Evolutionary conservation across 2,113 vertebrate species (phyloP).

Genomic region (Osmerus mordax): DNA sequence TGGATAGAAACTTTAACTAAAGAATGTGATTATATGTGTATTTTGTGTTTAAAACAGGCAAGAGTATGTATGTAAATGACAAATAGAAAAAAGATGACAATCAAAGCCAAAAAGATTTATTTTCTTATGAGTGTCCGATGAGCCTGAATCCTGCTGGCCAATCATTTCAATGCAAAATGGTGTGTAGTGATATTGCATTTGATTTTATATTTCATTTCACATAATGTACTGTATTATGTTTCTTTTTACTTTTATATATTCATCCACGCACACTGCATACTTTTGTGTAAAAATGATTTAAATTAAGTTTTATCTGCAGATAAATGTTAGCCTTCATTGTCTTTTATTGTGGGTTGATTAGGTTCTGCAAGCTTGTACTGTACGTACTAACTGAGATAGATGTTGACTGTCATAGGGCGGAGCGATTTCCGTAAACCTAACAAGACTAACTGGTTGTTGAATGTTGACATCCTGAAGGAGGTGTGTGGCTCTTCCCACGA

Average conservation of each 20-base stretch:
- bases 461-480: slow-evolving; percentile 25
- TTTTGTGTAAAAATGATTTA: background rate
- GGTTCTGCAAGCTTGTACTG: slow-evolving; percentile 40
- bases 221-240: slow-evolving; percentile 12
- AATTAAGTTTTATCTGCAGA: background rate
- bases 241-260: slow-evolving; percentile 4
- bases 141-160: slow-evolving; percentile 72
- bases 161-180: slow-evolving; percentile 50
- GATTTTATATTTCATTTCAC: slow-evolving; percentile 11
- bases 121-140: slow-evolving; percentile 67
- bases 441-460: background rate
- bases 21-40: slow-evolving; percentile 59
- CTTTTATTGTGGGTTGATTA: slow-evolving; percentile 43
- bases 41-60: slow-evolving; percentile 45
- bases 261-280: background rate
- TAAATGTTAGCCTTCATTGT: background rate
- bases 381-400: slow-evolving; percentile 26
- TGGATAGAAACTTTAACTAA: slow-evolving; percentile 21
- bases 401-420: slow-evolving; percentile 2
- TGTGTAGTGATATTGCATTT: slow-evolving; percentile 25
- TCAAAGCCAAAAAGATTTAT: slow-evolving; percentile 74
- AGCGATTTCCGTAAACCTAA: no score
- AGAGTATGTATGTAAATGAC: slow-evolving; percentile 51
- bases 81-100: slow-evolving; percentile 60
- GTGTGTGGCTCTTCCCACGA: slow-evolving; percentile 23